phyloP scores from a whole-genome alignment of 2,113 vertebrate species.

The Speoplatyrhinus poulsoni region DNA sequence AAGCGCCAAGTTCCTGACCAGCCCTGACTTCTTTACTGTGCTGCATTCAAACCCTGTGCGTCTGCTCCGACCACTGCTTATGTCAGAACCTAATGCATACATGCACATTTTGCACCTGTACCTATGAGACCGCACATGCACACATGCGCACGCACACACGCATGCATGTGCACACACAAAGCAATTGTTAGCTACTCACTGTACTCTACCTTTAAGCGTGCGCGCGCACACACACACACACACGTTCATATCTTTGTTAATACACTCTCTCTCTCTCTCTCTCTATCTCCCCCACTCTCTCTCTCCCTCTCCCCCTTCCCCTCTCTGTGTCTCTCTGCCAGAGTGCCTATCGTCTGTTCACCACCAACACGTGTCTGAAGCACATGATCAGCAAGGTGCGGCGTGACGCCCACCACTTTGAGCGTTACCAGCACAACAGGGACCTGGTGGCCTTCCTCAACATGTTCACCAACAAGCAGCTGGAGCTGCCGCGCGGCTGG shows the following conservation, averaged over 20 bases:
- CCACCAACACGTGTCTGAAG: conserved; percentile 96
- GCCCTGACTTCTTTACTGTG: conserved; percentile 97
- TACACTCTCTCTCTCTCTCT: neutral
- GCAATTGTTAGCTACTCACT: no score
- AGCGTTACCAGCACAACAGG: conserved; percentile 95
- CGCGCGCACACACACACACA: neutral
- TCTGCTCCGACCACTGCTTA: conserved; percentile 8
- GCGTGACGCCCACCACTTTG: conserved; percentile 91
- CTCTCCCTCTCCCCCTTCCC: neutral
- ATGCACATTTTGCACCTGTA: no score
- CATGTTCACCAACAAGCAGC: conserved; percentile 93
- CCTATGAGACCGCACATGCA: no score
- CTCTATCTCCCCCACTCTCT: neutral
- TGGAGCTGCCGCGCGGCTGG: conserved; percentile 93
- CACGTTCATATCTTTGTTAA: no score
- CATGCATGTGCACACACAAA: no score
- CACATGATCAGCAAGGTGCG: conserved; percentile 99
- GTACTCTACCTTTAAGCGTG: no score
- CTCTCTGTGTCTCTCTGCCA: conserved; percentile 42
- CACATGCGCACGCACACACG: no score
- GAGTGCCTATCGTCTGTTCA: conserved; percentile 98
- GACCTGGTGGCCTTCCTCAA: conserved; percentile 94
- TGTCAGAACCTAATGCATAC: no score
- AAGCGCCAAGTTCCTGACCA: conserved; percentile 95
- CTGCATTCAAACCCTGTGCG: conserved; percentile 98